phyloP scores from a whole-genome alignment of 2,113 vertebrate genomes.

The Nycticebus coucang region DNA sequence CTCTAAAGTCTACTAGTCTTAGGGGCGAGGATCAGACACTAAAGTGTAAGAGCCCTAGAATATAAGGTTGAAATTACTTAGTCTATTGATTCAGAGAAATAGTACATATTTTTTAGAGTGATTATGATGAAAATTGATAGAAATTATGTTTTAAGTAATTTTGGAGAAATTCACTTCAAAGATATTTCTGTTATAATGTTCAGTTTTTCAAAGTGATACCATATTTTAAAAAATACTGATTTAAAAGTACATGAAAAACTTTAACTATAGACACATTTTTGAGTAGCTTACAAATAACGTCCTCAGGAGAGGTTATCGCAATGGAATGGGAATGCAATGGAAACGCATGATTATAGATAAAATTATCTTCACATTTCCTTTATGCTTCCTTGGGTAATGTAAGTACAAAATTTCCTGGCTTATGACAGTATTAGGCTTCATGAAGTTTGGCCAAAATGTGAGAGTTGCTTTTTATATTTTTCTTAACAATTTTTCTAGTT shows the following conservation, averaged over 20 bases:
- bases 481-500: neutral
- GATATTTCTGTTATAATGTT: neutral
- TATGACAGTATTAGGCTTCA: neutral
- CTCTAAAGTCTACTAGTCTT: neutral
- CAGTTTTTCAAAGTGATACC: neutral
- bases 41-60: neutral
- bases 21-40: neutral
- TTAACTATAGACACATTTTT: neutral
- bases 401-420: neutral
- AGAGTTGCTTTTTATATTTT: slow-evolving; percentile 16
- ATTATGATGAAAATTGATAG: neutral
- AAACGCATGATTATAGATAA: neutral
- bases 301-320: neutral
- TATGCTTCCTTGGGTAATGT: neutral
- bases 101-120: neutral
- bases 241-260: neutral
- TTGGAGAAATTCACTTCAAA: neutral
- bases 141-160: neutral
- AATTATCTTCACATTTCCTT: neutral
- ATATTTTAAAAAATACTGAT: neutral
- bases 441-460: neutral
- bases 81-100: neutral
- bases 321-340: neutral
- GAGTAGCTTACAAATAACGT: neutral
- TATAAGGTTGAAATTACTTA: neutral